Base-by-base conservation (phyloP, 2,797 vertebrate species). In the Pygocentrus nattereri region DNA sequence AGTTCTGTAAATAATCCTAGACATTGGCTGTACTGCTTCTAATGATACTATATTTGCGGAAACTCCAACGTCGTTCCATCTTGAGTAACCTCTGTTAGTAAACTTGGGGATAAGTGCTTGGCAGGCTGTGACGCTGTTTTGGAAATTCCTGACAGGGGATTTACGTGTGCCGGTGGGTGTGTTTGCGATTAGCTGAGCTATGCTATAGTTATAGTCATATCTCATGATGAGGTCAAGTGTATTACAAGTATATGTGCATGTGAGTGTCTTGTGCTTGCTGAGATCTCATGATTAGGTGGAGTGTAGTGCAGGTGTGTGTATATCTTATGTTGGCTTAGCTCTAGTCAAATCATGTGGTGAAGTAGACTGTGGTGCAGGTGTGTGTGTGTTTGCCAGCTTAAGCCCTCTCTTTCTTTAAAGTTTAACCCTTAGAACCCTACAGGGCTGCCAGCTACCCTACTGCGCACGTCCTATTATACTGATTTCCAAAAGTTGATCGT, bases 261-360 rank as follows among this genome's bases (percentile, higher is more conserved):
- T n/a, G 68, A 25, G 41, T 12, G 56, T 74, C 97, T 97, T 96
- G 99, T 97, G 65, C 94, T 98, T 87, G 92, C 95, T 27, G 96
- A 97, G 89, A 94, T 95, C 96, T 96, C 98, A 99, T 99, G 90
- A 98, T 96, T 82, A 99, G 94, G 90, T 99, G 99, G 76, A 99
- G 96, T 21, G 97, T 98, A 82, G 98, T 97, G 64, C 98, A 98
- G 89, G 98, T 44, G 41, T 44, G 41, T 44, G 41, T 44, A 4
- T 44, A 52, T 73, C 97, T 97, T 95, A 99, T 97, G 65, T 94
- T 98, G 88, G 92, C 95, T 27, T 96, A 97, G 89, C 94, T 97
- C 87, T 95, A 99, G 92, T 97, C 99, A 92, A 97, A 97, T 95
- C 96, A 96, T 98, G 99, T 99, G 90, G 98, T 96, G 83, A 99